phyloP scores from a whole-genome alignment of 2,888 invertebrate species.

The Lepas anatifera region DNA sequence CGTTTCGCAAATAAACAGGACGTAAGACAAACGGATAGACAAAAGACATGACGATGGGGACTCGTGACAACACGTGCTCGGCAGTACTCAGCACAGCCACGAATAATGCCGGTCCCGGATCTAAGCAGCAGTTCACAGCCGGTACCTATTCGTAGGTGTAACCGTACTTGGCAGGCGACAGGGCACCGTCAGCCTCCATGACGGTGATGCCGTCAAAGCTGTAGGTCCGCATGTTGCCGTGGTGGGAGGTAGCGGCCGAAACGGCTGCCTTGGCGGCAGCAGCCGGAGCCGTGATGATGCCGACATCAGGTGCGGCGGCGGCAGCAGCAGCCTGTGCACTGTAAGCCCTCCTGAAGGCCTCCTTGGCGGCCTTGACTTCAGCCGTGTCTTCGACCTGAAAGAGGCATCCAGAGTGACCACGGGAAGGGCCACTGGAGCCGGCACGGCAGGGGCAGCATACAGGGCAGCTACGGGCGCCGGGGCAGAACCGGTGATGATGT shows the following conservation, averaged over 20 bases:
- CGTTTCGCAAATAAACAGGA: too few relatives aligned
- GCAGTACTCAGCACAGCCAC: neutral
- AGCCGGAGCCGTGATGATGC: neutral
- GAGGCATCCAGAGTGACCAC: conserved; percentile 19
- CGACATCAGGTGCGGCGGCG: conserved; percentile 1
- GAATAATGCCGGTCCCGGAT: neutral
- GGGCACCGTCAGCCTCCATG: neutral
- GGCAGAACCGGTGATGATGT: neutral
- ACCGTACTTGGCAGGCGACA: neutral
- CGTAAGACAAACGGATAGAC: too few relatives aligned
- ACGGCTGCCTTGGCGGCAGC: neutral
- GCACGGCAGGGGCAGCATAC: too few relatives aligned
- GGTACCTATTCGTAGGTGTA: neutral
- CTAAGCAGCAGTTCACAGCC: neutral
- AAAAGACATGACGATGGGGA: too few relatives aligned
- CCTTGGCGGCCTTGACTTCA: neutral
- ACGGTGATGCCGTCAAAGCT: neutral
- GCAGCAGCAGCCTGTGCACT: neutral
- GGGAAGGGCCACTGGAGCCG: neutral
- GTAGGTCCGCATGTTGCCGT: neutral
- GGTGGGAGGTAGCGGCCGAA: neutral
- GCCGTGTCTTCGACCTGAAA: conserved; percentile 21
- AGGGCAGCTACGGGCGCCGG: neutral
- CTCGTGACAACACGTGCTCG: too few relatives aligned
- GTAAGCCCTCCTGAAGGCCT: neutral